Evolutionary conservation across 2,113 vertebrate genomes (phyloP).

Genomic region (Rhabdornis inornatus): DNA sequence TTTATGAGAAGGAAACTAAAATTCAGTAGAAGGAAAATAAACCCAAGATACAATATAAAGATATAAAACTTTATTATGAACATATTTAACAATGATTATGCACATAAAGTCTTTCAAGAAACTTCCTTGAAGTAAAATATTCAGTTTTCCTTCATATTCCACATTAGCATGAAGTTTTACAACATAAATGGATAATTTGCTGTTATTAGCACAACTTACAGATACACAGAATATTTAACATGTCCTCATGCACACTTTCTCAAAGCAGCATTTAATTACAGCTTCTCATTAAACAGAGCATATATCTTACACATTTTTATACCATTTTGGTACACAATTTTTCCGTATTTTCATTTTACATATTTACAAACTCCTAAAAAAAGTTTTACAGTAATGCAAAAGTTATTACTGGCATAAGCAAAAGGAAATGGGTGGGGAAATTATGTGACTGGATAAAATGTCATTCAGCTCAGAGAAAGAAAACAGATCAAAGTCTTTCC

Average conservation of each 20-base stretch:
- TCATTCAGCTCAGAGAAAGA: conserved; percentile 1
- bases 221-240: not conserved
- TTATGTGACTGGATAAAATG: not conserved
- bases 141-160: conserved; percentile 22
- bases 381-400: conserved; percentile 60
- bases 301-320: conserved; percentile 50
- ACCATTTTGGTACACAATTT: conserved; percentile 39
- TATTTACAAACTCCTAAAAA: conserved; percentile 69
- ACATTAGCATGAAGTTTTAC: not conserved
- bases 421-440: not conserved
- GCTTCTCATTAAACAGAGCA: conserved; percentile 34
- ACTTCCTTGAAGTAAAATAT: conserved; percentile 29
- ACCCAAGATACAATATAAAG: not conserved
- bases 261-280: conserved; percentile 38
- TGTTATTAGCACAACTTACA: not conserved
- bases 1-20: not conserved
- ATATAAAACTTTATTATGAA: conserved; percentile 66
- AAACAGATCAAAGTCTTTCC: not conserved
- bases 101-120: conserved; percentile 25
- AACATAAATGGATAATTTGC: not conserved
- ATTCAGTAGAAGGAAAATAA: not conserved
- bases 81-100: conserved; percentile 42
- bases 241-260: conserved; percentile 32
- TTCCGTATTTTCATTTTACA: conserved; percentile 58
- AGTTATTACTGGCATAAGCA: conserved; percentile 22